These are phyloP conservation scores for Andrena cerasifolii DNA, from an alignment of 1,140 invertebrate species.

Conservation along the genomic window DNA sequence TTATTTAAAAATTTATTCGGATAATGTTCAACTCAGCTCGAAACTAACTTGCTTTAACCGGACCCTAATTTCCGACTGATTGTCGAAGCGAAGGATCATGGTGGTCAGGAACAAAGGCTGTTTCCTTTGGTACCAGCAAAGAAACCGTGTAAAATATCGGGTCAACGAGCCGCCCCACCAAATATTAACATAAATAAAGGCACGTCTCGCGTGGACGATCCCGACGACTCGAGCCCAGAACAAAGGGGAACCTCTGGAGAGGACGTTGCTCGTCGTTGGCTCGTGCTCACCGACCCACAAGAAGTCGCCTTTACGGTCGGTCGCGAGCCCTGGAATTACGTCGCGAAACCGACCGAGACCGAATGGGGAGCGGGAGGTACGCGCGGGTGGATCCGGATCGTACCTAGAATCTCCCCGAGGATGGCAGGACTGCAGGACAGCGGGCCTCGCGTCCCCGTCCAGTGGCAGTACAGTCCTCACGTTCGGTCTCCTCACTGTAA, in stretches of 20 bases:
- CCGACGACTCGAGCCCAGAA: conserved; percentile 32
- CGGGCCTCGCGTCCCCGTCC: conserved; percentile 93
- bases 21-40: too few relatives aligned
- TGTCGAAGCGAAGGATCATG: too few relatives aligned
- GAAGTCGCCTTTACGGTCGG: conserved; percentile 54
- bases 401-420: conserved; percentile 95
- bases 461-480: conserved; percentile 91
- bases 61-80: too few relatives aligned
- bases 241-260: conserved; percentile 42
- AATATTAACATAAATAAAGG: conserved; percentile 36
- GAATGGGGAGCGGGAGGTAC: conserved; percentile 30
- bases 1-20: too few relatives aligned
- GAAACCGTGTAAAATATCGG: not conserved
- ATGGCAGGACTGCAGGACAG: conserved; percentile 94
- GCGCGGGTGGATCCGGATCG: conserved; percentile 64
- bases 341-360: conserved; percentile 68
- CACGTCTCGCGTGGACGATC: conserved; percentile 24
- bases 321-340: conserved; percentile 66
- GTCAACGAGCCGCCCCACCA: not conserved
- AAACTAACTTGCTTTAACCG: too few relatives aligned
- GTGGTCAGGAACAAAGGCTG: too few relatives aligned
- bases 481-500: conserved; percentile 91
- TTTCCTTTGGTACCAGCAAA: too few relatives aligned
- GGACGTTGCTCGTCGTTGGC: conserved; percentile 56
- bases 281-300: conserved; percentile 55